Percentiles rank a stretch among this genome's conserved stretches.
These are phyloP conservation scores for Gastrophryne carolinensis DNA, from an alignment of 2,797 vertebrate species.

Conservation along the genomic window DNA sequence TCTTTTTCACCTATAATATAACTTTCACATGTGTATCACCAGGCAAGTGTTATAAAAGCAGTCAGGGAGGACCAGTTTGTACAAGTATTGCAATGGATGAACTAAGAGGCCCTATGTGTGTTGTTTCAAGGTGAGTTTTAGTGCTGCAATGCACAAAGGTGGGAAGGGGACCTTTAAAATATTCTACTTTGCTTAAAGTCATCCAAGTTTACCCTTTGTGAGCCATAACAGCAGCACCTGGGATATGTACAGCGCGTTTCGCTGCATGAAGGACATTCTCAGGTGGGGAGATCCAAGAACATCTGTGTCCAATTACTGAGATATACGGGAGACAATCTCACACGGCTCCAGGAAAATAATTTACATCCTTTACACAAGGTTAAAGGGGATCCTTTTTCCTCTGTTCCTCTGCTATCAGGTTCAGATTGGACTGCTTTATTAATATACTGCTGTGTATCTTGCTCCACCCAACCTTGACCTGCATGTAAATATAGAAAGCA, in stretches of 20 bases:
- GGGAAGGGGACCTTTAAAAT: too few relatives aligned
- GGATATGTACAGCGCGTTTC: slow-evolving; percentile 57
- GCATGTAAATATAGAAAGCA: neutral
- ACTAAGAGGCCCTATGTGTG: too few relatives aligned
- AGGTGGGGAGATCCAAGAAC: slow-evolving; percentile 60
- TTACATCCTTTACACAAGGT: slow-evolving; percentile 73
- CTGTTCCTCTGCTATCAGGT: slow-evolving; percentile 15
- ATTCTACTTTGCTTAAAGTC: too few relatives aligned
- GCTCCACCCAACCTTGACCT: neutral
- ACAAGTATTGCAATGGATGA: too few relatives aligned
- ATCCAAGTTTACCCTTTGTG: slow-evolving; percentile 34
- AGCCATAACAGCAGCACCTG: slow-evolving; percentile 57
- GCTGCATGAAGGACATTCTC: slow-evolving; percentile 67
- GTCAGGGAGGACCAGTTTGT: too few relatives aligned
- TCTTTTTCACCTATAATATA: too few relatives aligned
- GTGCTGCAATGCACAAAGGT: too few relatives aligned
- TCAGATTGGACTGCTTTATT: slow-evolving; percentile 2
- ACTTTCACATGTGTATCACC: too few relatives aligned
- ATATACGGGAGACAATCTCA: slow-evolving; percentile 69
- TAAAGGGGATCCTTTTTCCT: slow-evolving; percentile 60
- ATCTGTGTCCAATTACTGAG: slow-evolving; percentile 78
- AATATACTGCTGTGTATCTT: neutral
- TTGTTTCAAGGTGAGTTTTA: too few relatives aligned
- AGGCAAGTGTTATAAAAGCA: too few relatives aligned
- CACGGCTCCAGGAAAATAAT: slow-evolving; percentile 69